A percentile compares a stretch with the other conserved stretches of the same genome.
Conservation (phyloP, 2,113 vertebrate species). For the Apistogramma diplotaenia region DNA sequence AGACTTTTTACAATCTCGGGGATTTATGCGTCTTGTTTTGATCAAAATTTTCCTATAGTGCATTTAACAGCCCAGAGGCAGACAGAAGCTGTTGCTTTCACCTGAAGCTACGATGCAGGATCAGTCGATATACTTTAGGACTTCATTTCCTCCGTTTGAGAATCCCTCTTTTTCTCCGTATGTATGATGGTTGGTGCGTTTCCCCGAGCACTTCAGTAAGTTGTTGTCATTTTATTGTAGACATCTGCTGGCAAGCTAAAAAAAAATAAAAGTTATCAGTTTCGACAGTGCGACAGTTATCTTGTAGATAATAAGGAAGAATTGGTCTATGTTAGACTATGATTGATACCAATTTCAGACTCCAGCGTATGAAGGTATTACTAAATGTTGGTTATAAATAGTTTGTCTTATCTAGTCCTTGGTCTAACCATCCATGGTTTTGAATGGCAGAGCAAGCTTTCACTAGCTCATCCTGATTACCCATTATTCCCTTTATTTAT, state of each 20-base stretch:
- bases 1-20: background rate
- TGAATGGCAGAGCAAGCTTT: slow-evolving; percentile 21
- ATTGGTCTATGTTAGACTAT: slow-evolving; percentile 4
- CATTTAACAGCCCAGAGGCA: slow-evolving; percentile 6
- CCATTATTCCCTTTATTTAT: slow-evolving; percentile 5
- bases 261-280: background rate
- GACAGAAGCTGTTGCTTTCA: slow-evolving; percentile 18
- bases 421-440: slow-evolving; percentile 2
- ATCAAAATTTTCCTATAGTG: slow-evolving; percentile 16
- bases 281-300: background rate
- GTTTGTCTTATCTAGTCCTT: slow-evolving; percentile 2
- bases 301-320: background rate
- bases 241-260: background rate
- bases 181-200: background rate
- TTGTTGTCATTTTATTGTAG: background rate
- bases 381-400: slow-evolving; percentile 8
- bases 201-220: background rate
- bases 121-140: slow-evolving; percentile 19
- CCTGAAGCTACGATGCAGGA: slow-evolving; percentile 4
- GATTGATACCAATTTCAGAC: slow-evolving; percentile 4
- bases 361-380: background rate
- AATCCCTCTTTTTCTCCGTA: background rate
- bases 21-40: slow-evolving; percentile 4
- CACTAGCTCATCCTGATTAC: slow-evolving; percentile 24
- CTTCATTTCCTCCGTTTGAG: background rate